Conservation (phyloP, 2,888 invertebrate genomes). For the Galerucella nymphaeae region DNA sequence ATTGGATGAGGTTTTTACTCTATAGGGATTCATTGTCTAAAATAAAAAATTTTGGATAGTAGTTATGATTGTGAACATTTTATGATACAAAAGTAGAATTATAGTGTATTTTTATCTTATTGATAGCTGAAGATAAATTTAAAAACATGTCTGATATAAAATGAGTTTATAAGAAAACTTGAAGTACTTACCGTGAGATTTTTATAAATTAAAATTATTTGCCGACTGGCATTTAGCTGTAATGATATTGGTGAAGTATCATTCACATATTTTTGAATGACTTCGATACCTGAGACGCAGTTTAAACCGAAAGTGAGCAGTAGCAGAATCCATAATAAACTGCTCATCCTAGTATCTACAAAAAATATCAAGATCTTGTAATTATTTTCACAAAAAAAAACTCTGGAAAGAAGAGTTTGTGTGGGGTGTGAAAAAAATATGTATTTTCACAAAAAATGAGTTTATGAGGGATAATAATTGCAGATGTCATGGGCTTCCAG, state of each 20-base stretch:
- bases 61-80: background rate
- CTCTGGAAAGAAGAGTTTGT: no score
- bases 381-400: background rate
- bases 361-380: background rate
- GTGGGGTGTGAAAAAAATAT: no score
- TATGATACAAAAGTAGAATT: no score
- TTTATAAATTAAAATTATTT: conserved; percentile 27
- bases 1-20: conserved; percentile 62
- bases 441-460: no score
- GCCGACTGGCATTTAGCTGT: conserved; percentile 20
- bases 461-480: no score
- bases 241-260: background rate
- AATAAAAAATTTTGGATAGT: conserved; percentile 4
- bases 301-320: background rate
- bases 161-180: no score
- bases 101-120: no score
- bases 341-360: conserved; percentile 2
- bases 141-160: no score
- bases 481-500: no score
- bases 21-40: conserved; percentile 54
- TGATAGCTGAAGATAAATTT: no score
- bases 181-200: conserved; percentile 29
- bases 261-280: background rate
- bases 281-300: background rate
- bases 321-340: background rate